These are phyloP conservation scores for Anabacerthia variegaticeps DNA, from an alignment of 2,797 vertebrate species.

Conservation along the genomic window DNA sequence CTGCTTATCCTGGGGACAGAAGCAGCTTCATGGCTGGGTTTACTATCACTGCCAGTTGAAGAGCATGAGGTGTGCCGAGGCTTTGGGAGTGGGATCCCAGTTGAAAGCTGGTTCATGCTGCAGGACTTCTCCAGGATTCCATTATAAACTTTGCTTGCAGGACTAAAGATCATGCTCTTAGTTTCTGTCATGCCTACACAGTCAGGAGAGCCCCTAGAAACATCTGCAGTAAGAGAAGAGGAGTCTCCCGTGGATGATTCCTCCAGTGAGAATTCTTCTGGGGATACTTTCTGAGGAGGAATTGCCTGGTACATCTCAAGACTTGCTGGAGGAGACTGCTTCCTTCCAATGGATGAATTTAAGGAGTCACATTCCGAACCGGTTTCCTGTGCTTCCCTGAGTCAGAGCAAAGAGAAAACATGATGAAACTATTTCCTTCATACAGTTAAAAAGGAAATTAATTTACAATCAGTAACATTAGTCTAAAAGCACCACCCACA, in stretches of 20 bases:
- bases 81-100: slow-evolving; percentile 79
- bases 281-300: slow-evolving; percentile 87
- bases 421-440: background rate
- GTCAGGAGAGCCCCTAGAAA: slow-evolving; percentile 89
- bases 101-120: slow-evolving; percentile 92
- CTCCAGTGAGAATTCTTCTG: slow-evolving; percentile 86
- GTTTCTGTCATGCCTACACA: slow-evolving; percentile 87
- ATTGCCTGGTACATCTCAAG: slow-evolving; percentile 82
- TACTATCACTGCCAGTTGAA: slow-evolving; percentile 86
- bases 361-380: slow-evolving; percentile 91
- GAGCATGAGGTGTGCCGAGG: slow-evolving; percentile 87
- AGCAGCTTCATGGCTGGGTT: slow-evolving; percentile 79
- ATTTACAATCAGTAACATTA: slow-evolving; percentile 6
- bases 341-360: slow-evolving; percentile 87
- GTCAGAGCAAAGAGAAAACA: slow-evolving; percentile 42
- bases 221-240: slow-evolving; percentile 77
- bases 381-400: slow-evolving; percentile 89
- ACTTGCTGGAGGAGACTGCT: slow-evolving; percentile 82
- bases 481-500: slow-evolving; percentile 48
- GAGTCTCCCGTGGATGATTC: slow-evolving; percentile 82
- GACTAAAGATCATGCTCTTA: slow-evolving; percentile 87
- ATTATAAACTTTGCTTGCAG: slow-evolving; percentile 89
- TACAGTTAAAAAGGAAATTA: background rate
- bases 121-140: slow-evolving; percentile 97
- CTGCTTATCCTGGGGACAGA: slow-evolving; percentile 83